These are phyloP conservation scores for Parapsyche elsis DNA, from an alignment of 1,140 invertebrate species.

Conservation along the genomic window DNA sequence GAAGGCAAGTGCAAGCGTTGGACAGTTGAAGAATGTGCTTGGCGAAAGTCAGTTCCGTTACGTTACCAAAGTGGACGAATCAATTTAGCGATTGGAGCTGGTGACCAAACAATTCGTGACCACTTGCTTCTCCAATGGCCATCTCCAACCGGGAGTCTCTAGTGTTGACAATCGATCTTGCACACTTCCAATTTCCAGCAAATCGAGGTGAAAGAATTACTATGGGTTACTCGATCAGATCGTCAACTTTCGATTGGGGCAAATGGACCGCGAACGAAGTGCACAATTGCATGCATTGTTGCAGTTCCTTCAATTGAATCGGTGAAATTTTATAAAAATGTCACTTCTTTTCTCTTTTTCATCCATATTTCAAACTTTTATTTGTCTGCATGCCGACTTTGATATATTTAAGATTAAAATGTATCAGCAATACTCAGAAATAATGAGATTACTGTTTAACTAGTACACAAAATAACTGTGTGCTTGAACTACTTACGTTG, in stretches of 20 bases:
- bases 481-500: too few species aligned
- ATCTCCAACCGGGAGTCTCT: not conserved
- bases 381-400: too few species aligned
- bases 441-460: too few species aligned
- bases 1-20: not conserved
- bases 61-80: slow-evolving; percentile 23
- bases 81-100: not conserved
- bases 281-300: not conserved
- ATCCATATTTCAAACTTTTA: too few species aligned
- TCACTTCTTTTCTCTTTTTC: too few species aligned
- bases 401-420: too few species aligned
- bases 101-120: slow-evolving; percentile 9
- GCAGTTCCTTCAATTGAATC: too few species aligned
- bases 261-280: slow-evolving; percentile 1
- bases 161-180: not conserved
- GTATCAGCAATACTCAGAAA: too few species aligned
- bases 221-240: not conserved
- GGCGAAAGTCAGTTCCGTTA: slow-evolving; percentile 40
- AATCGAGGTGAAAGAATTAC: not conserved
- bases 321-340: too few species aligned
- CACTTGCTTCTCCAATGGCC: not conserved
- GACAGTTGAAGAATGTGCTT: slow-evolving; percentile 6
- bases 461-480: too few species aligned
- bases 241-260: slow-evolving; percentile 16
- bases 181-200: slow-evolving; percentile 3